These are phyloP conservation scores for Parasteatoda lunata DNA, from an alignment of 2,888 invertebrate species.

Conservation along the genomic window DNA sequence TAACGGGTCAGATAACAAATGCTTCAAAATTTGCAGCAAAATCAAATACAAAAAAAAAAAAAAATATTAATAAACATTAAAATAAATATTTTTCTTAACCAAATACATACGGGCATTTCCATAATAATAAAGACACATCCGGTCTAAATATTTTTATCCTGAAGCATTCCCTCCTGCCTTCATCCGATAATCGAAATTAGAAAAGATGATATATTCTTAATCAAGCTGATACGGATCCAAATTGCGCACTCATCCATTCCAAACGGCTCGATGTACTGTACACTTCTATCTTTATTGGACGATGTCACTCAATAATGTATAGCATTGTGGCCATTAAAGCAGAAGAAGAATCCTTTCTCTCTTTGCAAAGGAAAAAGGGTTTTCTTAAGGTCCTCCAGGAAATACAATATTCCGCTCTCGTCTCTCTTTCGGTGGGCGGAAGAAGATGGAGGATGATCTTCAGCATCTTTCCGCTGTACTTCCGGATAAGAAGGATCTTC, in stretches of 20 bases:
- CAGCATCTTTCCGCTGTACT: neutral
- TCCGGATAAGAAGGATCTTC: neutral
- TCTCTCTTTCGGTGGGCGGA: neutral
- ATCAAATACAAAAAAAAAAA: too few species aligned
- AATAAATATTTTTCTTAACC: too few species aligned
- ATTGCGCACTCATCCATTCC: neutral
- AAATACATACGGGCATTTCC: too few species aligned
- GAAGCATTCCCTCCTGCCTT: neutral
- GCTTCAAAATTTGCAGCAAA: too few species aligned
- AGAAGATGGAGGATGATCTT: neutral
- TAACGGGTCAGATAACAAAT: too few species aligned
- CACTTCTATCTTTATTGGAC: neutral
- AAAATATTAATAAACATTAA: too few species aligned
- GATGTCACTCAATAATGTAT: conserved; percentile 2
- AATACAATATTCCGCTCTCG: conserved; percentile 1
- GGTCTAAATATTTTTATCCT: too few species aligned
- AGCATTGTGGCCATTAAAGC: conserved; percentile 2
- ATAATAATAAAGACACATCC: too few species aligned
- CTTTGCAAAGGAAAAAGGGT: neutral
- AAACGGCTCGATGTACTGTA: neutral
- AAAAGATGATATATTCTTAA: conserved; percentile 32
- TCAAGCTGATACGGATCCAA: conserved; percentile 10
- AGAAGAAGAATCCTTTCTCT: neutral
- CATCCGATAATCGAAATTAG: conserved; percentile 40
- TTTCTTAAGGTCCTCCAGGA: neutral